Evolutionary conservation across 2,797 vertebrate genomes (phyloP), one percentile per base, ranked within the genome.

Genomic region (Halcyon badia): DNA sequence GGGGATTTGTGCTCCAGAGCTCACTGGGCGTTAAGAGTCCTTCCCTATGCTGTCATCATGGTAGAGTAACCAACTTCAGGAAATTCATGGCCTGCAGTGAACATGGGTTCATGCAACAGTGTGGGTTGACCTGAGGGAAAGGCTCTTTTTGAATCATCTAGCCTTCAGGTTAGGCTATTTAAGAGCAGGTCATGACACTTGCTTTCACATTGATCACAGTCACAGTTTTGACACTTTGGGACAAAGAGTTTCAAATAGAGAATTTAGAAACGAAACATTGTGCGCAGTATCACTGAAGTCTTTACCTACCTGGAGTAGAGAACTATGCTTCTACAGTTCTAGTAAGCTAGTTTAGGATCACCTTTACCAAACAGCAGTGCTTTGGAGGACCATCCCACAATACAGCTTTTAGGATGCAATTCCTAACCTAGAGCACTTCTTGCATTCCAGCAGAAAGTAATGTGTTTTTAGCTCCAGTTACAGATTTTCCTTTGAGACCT

Each of bases 11-110:
- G 15, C 26, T 65, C 9, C 18, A 35, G 57, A 70, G 10, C 26
- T 77, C 41, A 10, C 14, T 39, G 42, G 2, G 20, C 7, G 1
- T 75, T 76, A 2, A 19, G 26, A 58, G 30, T 42, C 28, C 24
- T 80, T 31, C 12, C 9, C 49, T 64, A 42, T 0, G 0, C 22
- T 49, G 17, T 49, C 4, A 5, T 65, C 21, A 37, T 0, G 0
- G 25, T 46, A 37, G 21, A 68, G 11, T 62, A 65, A 81, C 20
- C 41, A 16, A 0, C 65, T 87, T 41, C 0, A 4, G 46, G 39
- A 66, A 39, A 35, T 46, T 76, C 19, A 39, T 16, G 82, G 24
- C n/a, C 77, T 75, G 35, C 33, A 19, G 73, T 72, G 46, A 46
- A 79, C 57, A 70, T 87, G 46, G 46, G 21, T 48, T 48, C 46